phyloP scores from a whole-genome alignment of 2,888 invertebrate species.

The Drosophila mettleri region DNA sequence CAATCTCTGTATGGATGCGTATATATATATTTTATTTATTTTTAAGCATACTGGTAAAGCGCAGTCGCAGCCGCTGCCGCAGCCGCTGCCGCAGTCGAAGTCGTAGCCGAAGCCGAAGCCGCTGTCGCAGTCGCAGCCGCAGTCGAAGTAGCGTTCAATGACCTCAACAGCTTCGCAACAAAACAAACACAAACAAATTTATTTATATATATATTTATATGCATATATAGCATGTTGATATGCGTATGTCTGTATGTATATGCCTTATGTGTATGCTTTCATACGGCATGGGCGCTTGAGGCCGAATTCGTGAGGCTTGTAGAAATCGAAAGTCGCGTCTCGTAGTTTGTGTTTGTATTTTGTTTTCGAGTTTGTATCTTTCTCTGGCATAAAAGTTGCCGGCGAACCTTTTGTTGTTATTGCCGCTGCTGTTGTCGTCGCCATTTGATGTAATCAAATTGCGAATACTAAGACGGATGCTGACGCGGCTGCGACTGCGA shows the following conservation, averaged over 20 bases:
- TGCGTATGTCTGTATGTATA: slow-evolving; percentile 2
- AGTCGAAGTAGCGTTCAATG: slow-evolving; percentile 51
- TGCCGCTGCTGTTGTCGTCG: slow-evolving; percentile 40
- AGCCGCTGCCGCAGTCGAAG: slow-evolving; percentile 35
- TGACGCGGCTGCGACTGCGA: neutral
- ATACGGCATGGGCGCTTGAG: slow-evolving; percentile 54
- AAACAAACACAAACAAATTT: slow-evolving; percentile 20
- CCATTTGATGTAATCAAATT: slow-evolving; percentile 76
- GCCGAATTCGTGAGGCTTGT: slow-evolving; percentile 63
- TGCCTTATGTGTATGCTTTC: slow-evolving; percentile 45
- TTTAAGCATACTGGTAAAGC: slow-evolving; percentile 18
- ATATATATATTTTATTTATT: neutral
- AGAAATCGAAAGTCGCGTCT: slow-evolving; percentile 74
- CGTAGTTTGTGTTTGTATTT: slow-evolving; percentile 39
- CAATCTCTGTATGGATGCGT: slow-evolving; percentile 43
- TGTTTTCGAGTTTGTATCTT: slow-evolving; percentile 43
- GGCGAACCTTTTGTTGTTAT: slow-evolving; percentile 13
- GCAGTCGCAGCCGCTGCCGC: slow-evolving; percentile 40
- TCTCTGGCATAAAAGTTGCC: slow-evolving; percentile 54
- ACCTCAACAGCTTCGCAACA: slow-evolving; percentile 38
- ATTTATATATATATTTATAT: slow-evolving; percentile 1
- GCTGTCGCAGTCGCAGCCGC: slow-evolving; percentile 37
- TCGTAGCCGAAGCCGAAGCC: slow-evolving; percentile 24
- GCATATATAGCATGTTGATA: slow-evolving; percentile 2
- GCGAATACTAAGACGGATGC: slow-evolving; percentile 52